Evolutionary conservation across 1,140 invertebrate genomes (phyloP).

Genomic region (Onthophagus taurus): DNA sequence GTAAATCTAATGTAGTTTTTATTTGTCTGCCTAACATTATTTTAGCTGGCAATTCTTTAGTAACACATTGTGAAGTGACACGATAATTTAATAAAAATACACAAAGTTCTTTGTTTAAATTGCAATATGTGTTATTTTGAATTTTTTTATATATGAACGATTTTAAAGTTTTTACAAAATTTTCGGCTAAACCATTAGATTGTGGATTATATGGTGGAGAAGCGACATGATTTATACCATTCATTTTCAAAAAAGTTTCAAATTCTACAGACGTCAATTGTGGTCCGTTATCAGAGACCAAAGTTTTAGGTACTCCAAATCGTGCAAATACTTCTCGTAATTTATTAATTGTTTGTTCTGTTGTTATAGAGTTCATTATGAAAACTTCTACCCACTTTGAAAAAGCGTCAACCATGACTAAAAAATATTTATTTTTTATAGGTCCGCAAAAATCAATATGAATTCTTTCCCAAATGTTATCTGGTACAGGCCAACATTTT

Average conservation of each 20-base stretch:
- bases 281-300: too few relatives aligned
- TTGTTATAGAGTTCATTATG: not conserved
- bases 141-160: too few relatives aligned
- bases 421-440: slow-evolving; percentile 23
- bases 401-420: slow-evolving; percentile 26
- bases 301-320: not conserved
- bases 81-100: slow-evolving; percentile 9
- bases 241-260: too few relatives aligned
- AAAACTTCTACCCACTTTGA: slow-evolving; percentile 28
- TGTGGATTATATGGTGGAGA: too few relatives aligned
- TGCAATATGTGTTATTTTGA: not conserved
- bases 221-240: too few relatives aligned
- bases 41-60: slow-evolving; percentile 1
- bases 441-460: slow-evolving; percentile 31
- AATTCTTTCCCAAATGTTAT: slow-evolving; percentile 18
- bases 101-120: not conserved
- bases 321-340: not conserved
- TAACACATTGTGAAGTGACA: slow-evolving; percentile 4
- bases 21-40: slow-evolving; percentile 6
- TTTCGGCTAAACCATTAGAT: too few relatives aligned
- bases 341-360: not conserved
- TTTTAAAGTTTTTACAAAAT: too few relatives aligned
- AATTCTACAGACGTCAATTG: not conserved
- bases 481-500: slow-evolving; percentile 26
- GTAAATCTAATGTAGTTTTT: slow-evolving; percentile 7